These are phyloP conservation scores for Luperina nickerlii DNA, from an alignment of 2,888 invertebrate species.

Conservation along the genomic window DNA sequence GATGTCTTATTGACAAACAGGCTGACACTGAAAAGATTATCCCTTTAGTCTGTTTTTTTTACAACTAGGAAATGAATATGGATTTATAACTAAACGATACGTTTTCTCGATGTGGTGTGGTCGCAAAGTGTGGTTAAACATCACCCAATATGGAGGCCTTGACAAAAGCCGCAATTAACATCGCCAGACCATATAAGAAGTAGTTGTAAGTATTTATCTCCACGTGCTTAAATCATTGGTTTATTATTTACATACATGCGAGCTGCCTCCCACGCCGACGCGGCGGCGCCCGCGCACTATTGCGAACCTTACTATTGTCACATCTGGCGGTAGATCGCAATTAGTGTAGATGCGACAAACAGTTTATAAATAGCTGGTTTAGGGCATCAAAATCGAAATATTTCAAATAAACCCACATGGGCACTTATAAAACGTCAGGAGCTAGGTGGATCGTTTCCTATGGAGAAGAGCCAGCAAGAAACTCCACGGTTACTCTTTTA, in stretches of 20 bases:
- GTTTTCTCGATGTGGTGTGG: not conserved
- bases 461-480: not conserved
- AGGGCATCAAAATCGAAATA: not conserved
- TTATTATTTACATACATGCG: constrained; percentile 44
- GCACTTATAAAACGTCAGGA: not conserved
- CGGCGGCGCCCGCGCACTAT: constrained; percentile 73
- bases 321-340: constrained; percentile 52
- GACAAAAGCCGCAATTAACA: not conserved
- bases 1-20: too few relatives aligned
- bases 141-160: not conserved
- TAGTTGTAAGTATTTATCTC: constrained; percentile 31
- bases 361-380: not conserved
- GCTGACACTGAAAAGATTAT: not conserved
- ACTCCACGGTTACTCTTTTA: too few relatives aligned
- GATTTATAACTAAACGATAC: not conserved
- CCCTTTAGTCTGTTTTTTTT: not conserved
- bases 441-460: not conserved
- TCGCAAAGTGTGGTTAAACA: not conserved
- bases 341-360: constrained; percentile 41
- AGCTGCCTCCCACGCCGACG: constrained; percentile 68
- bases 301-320: constrained; percentile 70
- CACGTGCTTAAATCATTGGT: constrained; percentile 48
- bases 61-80: not conserved
- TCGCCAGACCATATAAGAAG: constrained; percentile 5
- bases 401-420: not conserved